These are phyloP conservation scores for Crepidodera aurea DNA, from an alignment of 2,888 invertebrate species.

Conservation along the genomic window DNA sequence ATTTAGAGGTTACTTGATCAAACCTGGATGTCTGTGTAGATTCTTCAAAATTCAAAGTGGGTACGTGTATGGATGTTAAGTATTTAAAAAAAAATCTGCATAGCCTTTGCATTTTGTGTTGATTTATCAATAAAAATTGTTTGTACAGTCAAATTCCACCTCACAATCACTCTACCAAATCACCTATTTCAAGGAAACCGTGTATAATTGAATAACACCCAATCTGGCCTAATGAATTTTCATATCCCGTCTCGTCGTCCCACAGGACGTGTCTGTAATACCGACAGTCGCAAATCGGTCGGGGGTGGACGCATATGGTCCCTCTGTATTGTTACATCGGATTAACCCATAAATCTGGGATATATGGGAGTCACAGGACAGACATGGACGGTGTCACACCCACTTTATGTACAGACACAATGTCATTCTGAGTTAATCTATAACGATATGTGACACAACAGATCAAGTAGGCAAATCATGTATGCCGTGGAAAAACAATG, in stretches of 20 bases:
- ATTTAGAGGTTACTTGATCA: no score
- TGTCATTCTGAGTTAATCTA: slow-evolving; percentile 32
- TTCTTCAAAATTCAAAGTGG: no score
- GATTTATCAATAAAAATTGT: no score
- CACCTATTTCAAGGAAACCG: no score
- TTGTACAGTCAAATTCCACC: no score
- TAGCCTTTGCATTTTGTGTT: no score
- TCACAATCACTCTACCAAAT: no score
- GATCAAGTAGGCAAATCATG: slow-evolving; percentile 29
- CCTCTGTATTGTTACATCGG: slow-evolving; percentile 26
- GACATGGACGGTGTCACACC: slow-evolving; percentile 32
- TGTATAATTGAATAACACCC: no score
- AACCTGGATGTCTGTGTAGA: no score
- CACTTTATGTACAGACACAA: slow-evolving; percentile 36
- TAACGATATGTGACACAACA: slow-evolving; percentile 31
- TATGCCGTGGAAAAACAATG: slow-evolving; percentile 20
- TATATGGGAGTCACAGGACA: slow-evolving; percentile 31
- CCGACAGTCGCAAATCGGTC: slow-evolving; percentile 1
- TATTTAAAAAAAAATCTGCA: no score
- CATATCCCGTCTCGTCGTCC: slow-evolving; percentile 12
- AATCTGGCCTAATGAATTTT: slow-evolving; percentile 10
- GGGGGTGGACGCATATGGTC: slow-evolving; percentile 25
- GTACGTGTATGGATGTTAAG: no score
- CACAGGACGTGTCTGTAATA: slow-evolving; percentile 10
- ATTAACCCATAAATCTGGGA: slow-evolving; percentile 37